Conservation (phyloP, 2,888 invertebrate species). For the Philhelius pedissequus region DNA sequence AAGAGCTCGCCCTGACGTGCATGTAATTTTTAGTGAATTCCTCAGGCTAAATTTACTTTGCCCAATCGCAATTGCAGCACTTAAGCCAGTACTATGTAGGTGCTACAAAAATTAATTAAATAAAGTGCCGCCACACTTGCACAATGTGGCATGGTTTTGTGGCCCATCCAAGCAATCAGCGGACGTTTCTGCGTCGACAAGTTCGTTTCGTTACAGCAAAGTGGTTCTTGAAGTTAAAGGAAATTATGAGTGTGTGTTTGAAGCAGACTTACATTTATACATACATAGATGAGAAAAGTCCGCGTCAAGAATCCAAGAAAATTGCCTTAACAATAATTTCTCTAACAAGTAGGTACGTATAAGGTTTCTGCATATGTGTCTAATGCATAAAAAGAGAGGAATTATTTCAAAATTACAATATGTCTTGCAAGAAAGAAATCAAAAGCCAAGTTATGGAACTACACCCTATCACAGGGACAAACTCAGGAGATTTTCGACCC, state of each 20-base stretch:
- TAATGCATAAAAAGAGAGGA: not conserved
- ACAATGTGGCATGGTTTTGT: not conserved
- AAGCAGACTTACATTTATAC: too few relatives aligned
- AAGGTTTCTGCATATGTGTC: not conserved
- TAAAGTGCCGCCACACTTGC: conserved; percentile 36
- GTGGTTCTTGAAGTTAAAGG: not conserved
- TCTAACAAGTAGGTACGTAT: not conserved
- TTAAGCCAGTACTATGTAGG: conserved; percentile 6
- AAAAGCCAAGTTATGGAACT: too few relatives aligned
- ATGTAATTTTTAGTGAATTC: conserved; percentile 21
- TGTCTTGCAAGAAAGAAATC: not conserved
- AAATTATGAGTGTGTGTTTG: not conserved
- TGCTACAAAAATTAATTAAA: conserved; percentile 59
- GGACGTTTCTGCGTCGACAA: conserved; percentile 14
- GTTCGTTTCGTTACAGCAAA: not conserved
- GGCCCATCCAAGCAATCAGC: not conserved
- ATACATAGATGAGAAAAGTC: too few relatives aligned
- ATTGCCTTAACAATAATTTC: conserved; percentile 24
- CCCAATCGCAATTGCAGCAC: conserved; percentile 37
- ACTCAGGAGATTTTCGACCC: too few relatives aligned
- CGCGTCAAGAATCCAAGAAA: conserved; percentile 15
- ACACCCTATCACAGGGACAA: too few relatives aligned
- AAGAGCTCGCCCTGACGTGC: not conserved
- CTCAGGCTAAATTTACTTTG: conserved; percentile 26
- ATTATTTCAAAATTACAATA: not conserved